phyloP scores from a whole-genome alignment of 2,113 vertebrate genomes.

The Gymnarchus niloticus region DNA sequence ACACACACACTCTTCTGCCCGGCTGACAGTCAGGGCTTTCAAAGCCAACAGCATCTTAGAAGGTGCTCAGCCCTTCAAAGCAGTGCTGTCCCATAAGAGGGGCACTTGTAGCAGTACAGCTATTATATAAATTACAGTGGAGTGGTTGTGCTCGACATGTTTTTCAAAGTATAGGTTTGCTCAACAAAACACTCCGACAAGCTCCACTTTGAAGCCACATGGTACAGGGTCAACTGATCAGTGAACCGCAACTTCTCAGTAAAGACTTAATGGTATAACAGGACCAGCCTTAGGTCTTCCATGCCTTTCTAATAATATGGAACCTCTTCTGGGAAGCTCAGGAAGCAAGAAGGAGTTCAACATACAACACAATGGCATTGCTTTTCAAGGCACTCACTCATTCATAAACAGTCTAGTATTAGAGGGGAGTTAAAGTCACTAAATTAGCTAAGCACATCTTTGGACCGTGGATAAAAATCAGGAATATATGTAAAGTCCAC shows the following conservation, averaged over 20 bases:
- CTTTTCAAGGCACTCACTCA: too few species aligned
- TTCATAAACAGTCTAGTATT: too few species aligned
- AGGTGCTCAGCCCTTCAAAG: too few species aligned
- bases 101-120: not conserved
- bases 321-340: not conserved
- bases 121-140: not conserved
- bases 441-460: too few species aligned
- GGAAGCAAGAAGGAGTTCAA: not conserved
- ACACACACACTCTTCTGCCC: not conserved
- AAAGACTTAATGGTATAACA: not conserved
- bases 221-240: not conserved
- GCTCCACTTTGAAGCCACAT: not conserved
- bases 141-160: not conserved
- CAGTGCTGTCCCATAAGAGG: not conserved
- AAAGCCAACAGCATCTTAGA: not conserved
- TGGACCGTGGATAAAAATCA: not conserved
- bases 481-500: not conserved
- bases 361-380: not conserved
- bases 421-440: too few species aligned
- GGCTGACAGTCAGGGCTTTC: not conserved
- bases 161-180: not conserved
- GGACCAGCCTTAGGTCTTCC: not conserved
- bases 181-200: not conserved
- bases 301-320: not conserved
- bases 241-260: not conserved